Base-by-base conservation (phyloP, 2,888 invertebrate species). In the Drosophila algonquin region DNA sequence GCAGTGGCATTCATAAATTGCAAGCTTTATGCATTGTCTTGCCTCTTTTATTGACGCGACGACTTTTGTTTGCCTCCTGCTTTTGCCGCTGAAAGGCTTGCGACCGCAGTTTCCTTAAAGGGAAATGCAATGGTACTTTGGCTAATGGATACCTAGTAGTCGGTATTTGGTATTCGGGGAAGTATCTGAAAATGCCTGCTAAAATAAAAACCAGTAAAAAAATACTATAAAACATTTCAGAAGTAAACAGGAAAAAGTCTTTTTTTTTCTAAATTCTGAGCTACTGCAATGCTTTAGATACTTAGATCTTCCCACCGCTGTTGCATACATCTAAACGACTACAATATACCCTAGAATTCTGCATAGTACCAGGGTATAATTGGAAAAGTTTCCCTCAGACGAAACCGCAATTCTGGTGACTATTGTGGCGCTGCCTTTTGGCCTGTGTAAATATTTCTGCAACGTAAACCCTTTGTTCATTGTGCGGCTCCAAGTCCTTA, bases 341-440 rank as follows among this genome's bases (percentile, higher is more conserved):
- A 14, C 6, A 40, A 7, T n/a, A 7, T 40, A n/a, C 40, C n/a
- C 40, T n/a, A 40, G n/a, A 40, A n/a, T 40, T 40, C 7, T 7
- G 6, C 14, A 40, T 12, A 12, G 32, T 5, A 1, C 40, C 40
- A 40, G 6, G 40, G 40, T 40, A 40, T 40, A 40, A 89, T 85
- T 85, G 81, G 87, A 81, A 85, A 89, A 89, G 72, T 85, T 85
- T 77, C 52, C 59, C 6, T 7, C 2, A n/a, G 14, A 40, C 40
- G 14, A 40, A 40, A 40, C 40, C 40, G 7, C n/a, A 40, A 40
- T 40, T n/a, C 40, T n/a, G 40, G 40, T 40, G 40, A 40, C 40
- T 40, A 40, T 40, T 40, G 40, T 40, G 40, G n/a, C 40, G 40
- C 40, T 40, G 40, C 40, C 40, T 47, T 74, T 48, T 60, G 40